Evolutionary conservation across 2,113 vertebrate species (phyloP).

Genomic region (Nanger granti): DNA sequence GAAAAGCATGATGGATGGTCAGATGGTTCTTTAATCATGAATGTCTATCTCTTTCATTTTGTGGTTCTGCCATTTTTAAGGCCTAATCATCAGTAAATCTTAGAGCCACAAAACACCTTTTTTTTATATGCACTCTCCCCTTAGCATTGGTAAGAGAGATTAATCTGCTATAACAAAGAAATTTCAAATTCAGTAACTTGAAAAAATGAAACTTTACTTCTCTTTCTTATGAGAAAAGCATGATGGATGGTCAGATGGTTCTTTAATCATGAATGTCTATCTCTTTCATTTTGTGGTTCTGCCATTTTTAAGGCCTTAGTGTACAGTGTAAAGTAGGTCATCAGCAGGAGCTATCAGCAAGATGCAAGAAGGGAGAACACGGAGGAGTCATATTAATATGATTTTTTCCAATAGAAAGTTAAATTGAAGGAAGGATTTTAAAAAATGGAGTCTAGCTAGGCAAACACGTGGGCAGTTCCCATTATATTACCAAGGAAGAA

Average conservation of each 20-base stretch:
- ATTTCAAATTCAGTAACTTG: background rate
- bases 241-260: background rate
- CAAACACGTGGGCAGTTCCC: background rate
- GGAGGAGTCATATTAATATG: background rate
- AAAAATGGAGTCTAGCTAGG: background rate
- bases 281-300: background rate
- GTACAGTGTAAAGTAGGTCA: background rate
- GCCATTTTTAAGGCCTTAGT: background rate
- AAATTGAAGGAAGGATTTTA: background rate
- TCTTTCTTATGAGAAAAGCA: background rate
- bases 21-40: background rate
- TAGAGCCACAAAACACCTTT: background rate
- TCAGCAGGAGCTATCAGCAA: background rate
- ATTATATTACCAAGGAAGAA: background rate
- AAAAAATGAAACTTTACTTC: background rate
- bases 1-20: background rate
- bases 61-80: background rate
- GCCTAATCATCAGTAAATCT: too few species aligned
- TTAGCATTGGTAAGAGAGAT: background rate
- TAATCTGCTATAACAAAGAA: background rate
- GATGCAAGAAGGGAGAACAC: background rate
- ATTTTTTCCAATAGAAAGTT: background rate
- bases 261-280: background rate
- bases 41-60: background rate
- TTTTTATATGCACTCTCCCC: background rate